Evolutionary conservation across 2,888 invertebrate species (phyloP).

Genomic region (Eucriotettix oculatus): DNA sequence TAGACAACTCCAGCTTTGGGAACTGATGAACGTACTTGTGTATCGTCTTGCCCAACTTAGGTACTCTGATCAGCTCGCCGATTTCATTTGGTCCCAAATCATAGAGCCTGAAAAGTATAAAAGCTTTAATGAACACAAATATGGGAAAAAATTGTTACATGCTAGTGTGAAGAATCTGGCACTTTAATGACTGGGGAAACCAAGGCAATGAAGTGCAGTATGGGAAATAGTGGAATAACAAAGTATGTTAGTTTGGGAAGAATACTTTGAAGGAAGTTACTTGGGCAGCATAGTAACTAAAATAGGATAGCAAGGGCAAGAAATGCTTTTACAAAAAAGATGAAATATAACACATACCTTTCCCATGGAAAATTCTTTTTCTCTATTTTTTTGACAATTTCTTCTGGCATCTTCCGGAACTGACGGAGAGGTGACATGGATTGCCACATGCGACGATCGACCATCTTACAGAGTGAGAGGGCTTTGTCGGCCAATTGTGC

Average conservation of each 20-base stretch:
- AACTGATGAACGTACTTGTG: constrained; percentile 94
- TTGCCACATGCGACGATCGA: constrained; percentile 98
- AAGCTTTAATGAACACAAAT: not conserved
- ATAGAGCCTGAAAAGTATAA: constrained; percentile 44
- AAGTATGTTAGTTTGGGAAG: too few relatives aligned
- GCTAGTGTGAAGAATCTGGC: not conserved
- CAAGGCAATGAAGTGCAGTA: too few relatives aligned
- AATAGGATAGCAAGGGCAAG: too few relatives aligned
- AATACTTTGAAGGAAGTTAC: too few relatives aligned
- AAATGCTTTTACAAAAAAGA: too few relatives aligned
- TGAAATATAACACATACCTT: constrained; percentile 17
- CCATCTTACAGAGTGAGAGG: constrained; percentile 94
- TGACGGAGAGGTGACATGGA: constrained; percentile 96
- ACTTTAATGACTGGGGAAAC: not conserved
- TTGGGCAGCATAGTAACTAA: too few relatives aligned
- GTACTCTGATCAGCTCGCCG: constrained; percentile 80
- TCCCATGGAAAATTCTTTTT: constrained; percentile 95
- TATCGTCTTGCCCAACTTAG: constrained; percentile 85
- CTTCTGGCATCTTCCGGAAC: constrained; percentile 93
- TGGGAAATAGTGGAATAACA: too few relatives aligned
- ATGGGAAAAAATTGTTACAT: too few relatives aligned
- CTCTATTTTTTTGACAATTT: constrained; percentile 91
- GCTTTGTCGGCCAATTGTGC: constrained; percentile 95
- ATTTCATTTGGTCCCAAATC: constrained; percentile 95
- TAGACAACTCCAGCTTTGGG: constrained; percentile 88